These are phyloP conservation scores for Acholoe squamosa DNA, from an alignment of 2,888 invertebrate species.

Conservation along the genomic window DNA sequence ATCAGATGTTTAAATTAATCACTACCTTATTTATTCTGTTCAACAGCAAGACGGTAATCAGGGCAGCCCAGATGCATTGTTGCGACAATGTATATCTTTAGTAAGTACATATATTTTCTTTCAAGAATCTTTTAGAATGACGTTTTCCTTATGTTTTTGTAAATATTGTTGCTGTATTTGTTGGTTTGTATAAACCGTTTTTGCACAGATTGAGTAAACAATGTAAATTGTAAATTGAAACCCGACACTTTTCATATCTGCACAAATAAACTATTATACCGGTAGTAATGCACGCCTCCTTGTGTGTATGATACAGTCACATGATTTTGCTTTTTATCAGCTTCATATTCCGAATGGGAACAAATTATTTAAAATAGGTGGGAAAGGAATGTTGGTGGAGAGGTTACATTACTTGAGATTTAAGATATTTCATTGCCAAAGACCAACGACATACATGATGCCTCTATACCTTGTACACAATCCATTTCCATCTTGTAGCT, in stretches of 20 bases:
- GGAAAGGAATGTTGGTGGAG: no score
- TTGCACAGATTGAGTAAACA: neutral
- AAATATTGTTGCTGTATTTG: neutral
- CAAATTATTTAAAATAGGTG: no score
- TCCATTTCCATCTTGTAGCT: neutral
- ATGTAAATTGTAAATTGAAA: no score
- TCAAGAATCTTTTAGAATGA: neutral
- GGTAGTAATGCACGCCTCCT: no score
- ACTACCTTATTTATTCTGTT: neutral
- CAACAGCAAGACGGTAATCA: constrained; percentile 38
- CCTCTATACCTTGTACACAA: neutral
- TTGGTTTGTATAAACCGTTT: neutral
- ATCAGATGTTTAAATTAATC: neutral
- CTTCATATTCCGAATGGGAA: no score
- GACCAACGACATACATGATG: neutral
- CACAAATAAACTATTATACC: no score
- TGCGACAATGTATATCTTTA: constrained; percentile 70
- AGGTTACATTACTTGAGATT: no score
- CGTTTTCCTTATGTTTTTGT: constrained; percentile 20
- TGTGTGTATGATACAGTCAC: no score
- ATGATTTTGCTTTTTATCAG: no score
- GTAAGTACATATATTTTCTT: constrained; percentile 63
- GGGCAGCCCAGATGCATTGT: constrained; percentile 50
- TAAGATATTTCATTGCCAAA: no score
- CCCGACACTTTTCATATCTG: no score